These are phyloP conservation scores for Mythimna impura DNA, from an alignment of 2,888 invertebrate species.

Conservation along the genomic window DNA sequence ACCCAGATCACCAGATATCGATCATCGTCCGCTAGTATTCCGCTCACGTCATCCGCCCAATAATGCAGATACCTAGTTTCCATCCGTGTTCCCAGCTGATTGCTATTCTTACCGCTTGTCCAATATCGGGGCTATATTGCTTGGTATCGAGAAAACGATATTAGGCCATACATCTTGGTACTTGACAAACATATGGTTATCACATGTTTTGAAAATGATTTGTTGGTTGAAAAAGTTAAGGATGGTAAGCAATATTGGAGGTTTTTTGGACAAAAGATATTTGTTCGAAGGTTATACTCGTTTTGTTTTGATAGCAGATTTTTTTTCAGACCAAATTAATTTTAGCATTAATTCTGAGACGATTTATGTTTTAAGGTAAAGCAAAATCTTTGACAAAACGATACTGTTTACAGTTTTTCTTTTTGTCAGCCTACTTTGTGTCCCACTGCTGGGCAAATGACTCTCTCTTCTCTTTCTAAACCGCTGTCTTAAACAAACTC, in stretches of 20 bases:
- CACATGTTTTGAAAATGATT: slow-evolving; percentile 62
- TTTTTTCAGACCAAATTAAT: too few species aligned
- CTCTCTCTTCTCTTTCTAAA: too few species aligned
- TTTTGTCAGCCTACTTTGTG: too few species aligned
- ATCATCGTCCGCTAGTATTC: slow-evolving; percentile 65
- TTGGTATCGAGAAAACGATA: slow-evolving; percentile 63
- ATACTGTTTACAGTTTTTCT: too few species aligned
- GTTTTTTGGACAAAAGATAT: background rate
- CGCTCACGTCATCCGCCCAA: slow-evolving; percentile 72
- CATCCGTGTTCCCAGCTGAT: slow-evolving; percentile 72
- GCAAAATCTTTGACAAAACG: too few species aligned
- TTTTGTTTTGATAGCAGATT: background rate
- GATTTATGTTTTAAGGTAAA: too few species aligned
- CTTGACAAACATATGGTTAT: slow-evolving; percentile 64
- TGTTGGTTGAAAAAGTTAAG: slow-evolving; percentile 33
- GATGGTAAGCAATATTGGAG: background rate
- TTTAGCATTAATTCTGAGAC: too few species aligned
- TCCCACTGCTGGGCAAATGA: too few species aligned
- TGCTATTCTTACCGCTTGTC: slow-evolving; percentile 79
- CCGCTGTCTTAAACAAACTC: too few species aligned
- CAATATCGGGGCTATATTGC: slow-evolving; percentile 77
- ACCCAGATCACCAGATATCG: slow-evolving; percentile 57
- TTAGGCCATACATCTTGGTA: slow-evolving; percentile 66
- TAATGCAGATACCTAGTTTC: slow-evolving; percentile 74
- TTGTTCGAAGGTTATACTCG: background rate